These are phyloP conservation scores for Erithacus rubecula DNA, from an alignment of 2,797 vertebrate species.

Conservation along the genomic window DNA sequence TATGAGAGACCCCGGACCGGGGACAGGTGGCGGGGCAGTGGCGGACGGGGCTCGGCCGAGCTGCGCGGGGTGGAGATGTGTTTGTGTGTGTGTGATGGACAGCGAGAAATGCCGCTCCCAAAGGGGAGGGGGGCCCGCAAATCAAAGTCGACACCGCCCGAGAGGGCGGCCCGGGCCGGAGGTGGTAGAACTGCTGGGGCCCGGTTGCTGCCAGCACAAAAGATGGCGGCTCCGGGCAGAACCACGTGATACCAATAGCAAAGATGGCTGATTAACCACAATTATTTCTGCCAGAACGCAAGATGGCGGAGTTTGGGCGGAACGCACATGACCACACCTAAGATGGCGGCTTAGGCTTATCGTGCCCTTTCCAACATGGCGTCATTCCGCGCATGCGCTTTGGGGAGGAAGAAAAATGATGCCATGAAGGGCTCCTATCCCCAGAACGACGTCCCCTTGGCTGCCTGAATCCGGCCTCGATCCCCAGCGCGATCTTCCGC, in stretches of 20 bases:
- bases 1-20: rapidly evolving
- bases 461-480: not conserved
- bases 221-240: not conserved
- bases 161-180: not conserved
- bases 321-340: no score
- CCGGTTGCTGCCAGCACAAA: not conserved
- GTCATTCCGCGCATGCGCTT: rapidly evolving
- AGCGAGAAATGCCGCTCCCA: rapidly evolving
- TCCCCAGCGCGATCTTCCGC: not conserved
- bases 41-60: no score
- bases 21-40: not conserved
- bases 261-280: no score
- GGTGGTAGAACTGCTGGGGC: rapidly evolving
- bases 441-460: rapidly evolving
- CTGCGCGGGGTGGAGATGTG: rapidly evolving
- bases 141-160: no score
- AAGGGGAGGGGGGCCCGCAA: not conserved
- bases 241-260: not conserved
- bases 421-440: rapidly evolving
- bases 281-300: not conserved
- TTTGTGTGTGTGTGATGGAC: rapidly evolving
- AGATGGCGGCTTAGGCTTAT: rapidly evolving
- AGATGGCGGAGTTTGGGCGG: no score
- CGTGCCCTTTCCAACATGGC: not conserved
- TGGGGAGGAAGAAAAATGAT: rapidly evolving